Evolutionary conservation across 2,888 invertebrate species (phyloP).

Genomic region (Cataglyphis livida): DNA sequence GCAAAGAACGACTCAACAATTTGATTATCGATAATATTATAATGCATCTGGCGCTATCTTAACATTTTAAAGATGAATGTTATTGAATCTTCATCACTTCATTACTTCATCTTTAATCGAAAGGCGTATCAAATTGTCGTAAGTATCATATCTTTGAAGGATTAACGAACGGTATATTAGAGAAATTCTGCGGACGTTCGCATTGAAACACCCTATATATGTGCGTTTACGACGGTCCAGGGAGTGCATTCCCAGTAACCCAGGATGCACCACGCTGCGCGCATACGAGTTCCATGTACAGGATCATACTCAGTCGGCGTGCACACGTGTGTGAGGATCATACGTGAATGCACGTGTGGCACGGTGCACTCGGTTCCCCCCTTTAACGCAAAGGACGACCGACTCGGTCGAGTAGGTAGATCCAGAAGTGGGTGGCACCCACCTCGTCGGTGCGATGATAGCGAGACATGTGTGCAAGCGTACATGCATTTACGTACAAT

Average conservation of each 20-base stretch:
- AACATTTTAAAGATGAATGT: background rate
- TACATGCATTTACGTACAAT: slow-evolving; percentile 32
- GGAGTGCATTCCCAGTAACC: slow-evolving; percentile 66
- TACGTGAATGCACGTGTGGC: slow-evolving; percentile 57
- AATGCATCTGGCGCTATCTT: background rate
- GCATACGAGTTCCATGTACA: slow-evolving; percentile 50
- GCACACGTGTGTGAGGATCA: slow-evolving; percentile 33
- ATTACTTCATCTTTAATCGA: background rate
- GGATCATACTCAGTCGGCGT: slow-evolving; percentile 55
- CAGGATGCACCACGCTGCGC: slow-evolving; percentile 70
- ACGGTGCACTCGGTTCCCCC: slow-evolving; percentile 53
- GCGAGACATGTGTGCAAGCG: slow-evolving; percentile 41
- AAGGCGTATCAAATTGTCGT: slow-evolving; percentile 39
- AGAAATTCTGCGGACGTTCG: slow-evolving; percentile 51
- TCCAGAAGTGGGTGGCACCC: slow-evolving; percentile 70
- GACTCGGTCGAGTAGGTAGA: slow-evolving; percentile 64
- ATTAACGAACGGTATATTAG: slow-evolving; percentile 61
- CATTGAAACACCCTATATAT: slow-evolving; percentile 61
- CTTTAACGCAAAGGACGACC: slow-evolving; percentile 63
- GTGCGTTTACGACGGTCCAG: slow-evolving; percentile 68
- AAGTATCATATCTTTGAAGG: slow-evolving; percentile 61
- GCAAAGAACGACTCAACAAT: background rate
- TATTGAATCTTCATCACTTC: background rate
- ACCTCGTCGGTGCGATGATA: slow-evolving; percentile 28
- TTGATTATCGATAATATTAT: background rate